A percentile compares a stretch with the other conserved stretches of the same genome.
Evolutionary conservation across 2,113 vertebrate genomes (phyloP).

Genomic region (Dendrocopos noguchii): DNA sequence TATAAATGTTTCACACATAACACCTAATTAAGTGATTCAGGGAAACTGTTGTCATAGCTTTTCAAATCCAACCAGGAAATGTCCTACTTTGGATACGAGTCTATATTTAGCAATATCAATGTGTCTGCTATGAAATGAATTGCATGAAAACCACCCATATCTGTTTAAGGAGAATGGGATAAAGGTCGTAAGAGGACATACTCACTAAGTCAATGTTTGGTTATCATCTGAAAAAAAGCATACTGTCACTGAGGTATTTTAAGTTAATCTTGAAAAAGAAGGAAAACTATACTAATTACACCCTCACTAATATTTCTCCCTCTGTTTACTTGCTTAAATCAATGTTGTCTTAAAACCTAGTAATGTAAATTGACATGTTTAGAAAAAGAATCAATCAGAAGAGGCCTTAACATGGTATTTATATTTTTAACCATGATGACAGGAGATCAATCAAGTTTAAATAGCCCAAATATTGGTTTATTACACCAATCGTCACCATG

Average conservation of each 20-base stretch:
- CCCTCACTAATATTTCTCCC: background rate
- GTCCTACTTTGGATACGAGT: background rate
- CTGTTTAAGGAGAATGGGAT: background rate
- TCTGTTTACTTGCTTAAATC: constrained; percentile 10
- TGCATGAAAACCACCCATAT: background rate
- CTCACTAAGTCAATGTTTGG: background rate
- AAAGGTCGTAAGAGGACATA: background rate
- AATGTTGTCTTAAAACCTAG: background rate
- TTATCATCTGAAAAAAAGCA: background rate
- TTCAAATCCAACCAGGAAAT: background rate
- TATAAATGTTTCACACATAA: constrained; percentile 1
- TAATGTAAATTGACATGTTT: background rate
- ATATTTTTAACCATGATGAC: background rate
- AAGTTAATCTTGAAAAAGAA: background rate
- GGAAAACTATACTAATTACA: background rate
- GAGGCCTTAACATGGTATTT: background rate
- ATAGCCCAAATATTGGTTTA: background rate
- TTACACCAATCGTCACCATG: background rate
- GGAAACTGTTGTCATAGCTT: background rate
- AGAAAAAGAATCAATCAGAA: constrained; percentile 37
- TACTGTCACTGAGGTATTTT: background rate
- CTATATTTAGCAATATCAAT: background rate
- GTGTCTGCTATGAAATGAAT: background rate
- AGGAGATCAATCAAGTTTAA: background rate
- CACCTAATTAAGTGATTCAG: background rate